Conservation (phyloP, 2,797 vertebrate species). For the Pitangus sulphuratus region DNA sequence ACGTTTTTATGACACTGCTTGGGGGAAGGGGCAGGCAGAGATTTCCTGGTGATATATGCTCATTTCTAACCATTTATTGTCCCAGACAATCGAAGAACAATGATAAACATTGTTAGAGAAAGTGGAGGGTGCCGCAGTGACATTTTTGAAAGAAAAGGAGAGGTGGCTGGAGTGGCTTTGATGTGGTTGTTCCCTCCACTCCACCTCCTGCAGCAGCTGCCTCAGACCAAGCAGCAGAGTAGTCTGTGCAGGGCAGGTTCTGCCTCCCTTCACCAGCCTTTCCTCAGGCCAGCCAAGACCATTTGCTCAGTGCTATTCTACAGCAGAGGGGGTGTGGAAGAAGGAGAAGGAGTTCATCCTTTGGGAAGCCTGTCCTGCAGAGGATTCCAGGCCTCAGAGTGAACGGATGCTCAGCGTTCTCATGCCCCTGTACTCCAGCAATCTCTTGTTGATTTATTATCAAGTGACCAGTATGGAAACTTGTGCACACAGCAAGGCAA, state of each 20-base stretch:
- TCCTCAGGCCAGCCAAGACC: not conserved
- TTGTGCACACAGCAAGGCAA: not conserved
- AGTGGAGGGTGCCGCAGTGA: slow-evolving; percentile 18
- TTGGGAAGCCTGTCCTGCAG: not conserved
- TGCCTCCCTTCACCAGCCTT: not conserved
- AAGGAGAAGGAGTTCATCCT: not conserved
- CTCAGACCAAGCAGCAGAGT: not conserved
- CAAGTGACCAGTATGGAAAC: not conserved
- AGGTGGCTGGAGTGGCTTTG: slow-evolving; percentile 16
- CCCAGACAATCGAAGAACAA: slow-evolving; percentile 62
- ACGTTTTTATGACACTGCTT: slow-evolving; percentile 67
- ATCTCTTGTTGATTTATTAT: not conserved
- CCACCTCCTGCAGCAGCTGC: not conserved
- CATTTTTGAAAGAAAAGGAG: slow-evolving; percentile 44
- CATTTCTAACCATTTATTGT: slow-evolving; percentile 69
- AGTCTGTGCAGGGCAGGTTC: not conserved
- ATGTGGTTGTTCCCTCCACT: not conserved
- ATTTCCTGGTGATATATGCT: slow-evolving; percentile 67
- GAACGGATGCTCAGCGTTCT: rapidly evolving
- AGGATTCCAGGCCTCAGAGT: not conserved
- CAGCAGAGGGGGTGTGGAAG: not conserved
- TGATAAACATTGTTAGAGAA: slow-evolving; percentile 65
- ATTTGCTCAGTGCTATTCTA: rapidly evolving
- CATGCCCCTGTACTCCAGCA: not conserved
- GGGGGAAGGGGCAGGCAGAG: slow-evolving; percentile 66